Base-by-base conservation (phyloP, 2,113 vertebrate species). In the Ascaphus truei region DNA sequence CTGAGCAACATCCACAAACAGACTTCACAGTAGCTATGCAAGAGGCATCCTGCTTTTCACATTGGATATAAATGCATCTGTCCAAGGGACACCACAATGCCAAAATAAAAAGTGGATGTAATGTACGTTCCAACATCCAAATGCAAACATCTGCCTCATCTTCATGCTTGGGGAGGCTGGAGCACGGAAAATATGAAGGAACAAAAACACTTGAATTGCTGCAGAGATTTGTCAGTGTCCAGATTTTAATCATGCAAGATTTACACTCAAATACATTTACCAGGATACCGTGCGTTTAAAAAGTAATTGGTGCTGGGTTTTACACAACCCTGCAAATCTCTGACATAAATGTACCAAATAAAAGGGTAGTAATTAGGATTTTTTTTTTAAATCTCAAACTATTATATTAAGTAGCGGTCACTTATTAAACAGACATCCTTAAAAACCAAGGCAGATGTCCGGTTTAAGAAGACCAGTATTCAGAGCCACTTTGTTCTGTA, bases 81-180 rank as follows among this genome's bases (percentile, higher is more conserved):
- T 45, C 10, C 18, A 7, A 25, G 29, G 39, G 53, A 45, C 39
- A 34, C 18, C 10, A 4, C 18, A 22, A 55, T 25, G 39, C 18
- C 36, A 56, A 27, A 67, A 66, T 18, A 16, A 27, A 47, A 57
- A 34, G n/a, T 39, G 53, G 27, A 26, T 36, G 53, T 6, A 31
- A 45, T 56, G 51, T 39, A 18, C 43, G 53, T n/a, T 47, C 45
- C 53, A 48, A n/a, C 7, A 27, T 68, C 53, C 53, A 58, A 68
- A 59, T 27, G 29, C 27, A 68, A 59, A 58, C 65, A 68, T 68
- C 65, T 68, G 65, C 50, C 53, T 59, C 15, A 2, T 2, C 39
- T 36, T 36, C 10, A 3, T 48, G 53, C 53, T 26, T 30, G 30
- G 53, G 36, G 58, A 36, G 13, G 13, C 30, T 7, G n/a, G 20